Percentiles rank a stretch among this genome's conserved stretches.
Evolutionary conservation across 2,888 invertebrate species (phyloP).

Genomic region (Eudasyphora cyanicolor): DNA sequence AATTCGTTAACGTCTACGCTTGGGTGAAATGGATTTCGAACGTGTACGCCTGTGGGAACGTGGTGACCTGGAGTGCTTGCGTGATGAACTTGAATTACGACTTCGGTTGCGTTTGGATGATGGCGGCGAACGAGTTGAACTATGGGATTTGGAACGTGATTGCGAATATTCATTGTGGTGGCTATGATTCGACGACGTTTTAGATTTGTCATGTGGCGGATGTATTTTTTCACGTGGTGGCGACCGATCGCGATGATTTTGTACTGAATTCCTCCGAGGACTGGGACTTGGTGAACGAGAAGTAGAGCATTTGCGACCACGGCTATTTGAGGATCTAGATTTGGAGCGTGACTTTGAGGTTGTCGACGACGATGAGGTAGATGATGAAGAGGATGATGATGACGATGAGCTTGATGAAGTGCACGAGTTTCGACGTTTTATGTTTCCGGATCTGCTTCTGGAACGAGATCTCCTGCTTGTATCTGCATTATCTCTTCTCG

Average conservation of each 20-base stretch:
- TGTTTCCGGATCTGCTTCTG: conserved; percentile 53
- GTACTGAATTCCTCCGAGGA: conserved; percentile 39
- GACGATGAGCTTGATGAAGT: conserved; percentile 65
- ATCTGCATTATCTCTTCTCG: conserved; percentile 16
- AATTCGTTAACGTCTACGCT: conserved; percentile 58
- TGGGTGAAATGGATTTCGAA: conserved; percentile 60
- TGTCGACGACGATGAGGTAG: conserved; percentile 69
- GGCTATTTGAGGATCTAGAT: conserved; percentile 70
- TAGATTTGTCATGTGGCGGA: conserved; percentile 36
- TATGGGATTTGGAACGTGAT: conserved; percentile 57
- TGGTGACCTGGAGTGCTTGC: conserved; percentile 61
- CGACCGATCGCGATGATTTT: conserved; percentile 22
- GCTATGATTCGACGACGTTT: background rate
- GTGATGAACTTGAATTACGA: conserved; percentile 49
- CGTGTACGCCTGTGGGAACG: conserved; percentile 57
- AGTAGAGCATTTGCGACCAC: conserved; percentile 54
- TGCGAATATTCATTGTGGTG: conserved; percentile 32
- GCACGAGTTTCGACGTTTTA: conserved; percentile 47
- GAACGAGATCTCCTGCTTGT: conserved; percentile 58
- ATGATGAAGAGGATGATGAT: conserved; percentile 73
- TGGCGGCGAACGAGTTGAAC: conserved; percentile 66
- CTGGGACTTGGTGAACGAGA: conserved; percentile 68
- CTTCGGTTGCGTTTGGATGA: conserved; percentile 57
- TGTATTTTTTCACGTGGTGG: conserved; percentile 37
- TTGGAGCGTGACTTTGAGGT: conserved; percentile 64